Evolutionary conservation across 2,888 invertebrate species (phyloP), one percentile per base, ranked within the genome.

Genomic region (Leptinotarsa peninsularis): DNA sequence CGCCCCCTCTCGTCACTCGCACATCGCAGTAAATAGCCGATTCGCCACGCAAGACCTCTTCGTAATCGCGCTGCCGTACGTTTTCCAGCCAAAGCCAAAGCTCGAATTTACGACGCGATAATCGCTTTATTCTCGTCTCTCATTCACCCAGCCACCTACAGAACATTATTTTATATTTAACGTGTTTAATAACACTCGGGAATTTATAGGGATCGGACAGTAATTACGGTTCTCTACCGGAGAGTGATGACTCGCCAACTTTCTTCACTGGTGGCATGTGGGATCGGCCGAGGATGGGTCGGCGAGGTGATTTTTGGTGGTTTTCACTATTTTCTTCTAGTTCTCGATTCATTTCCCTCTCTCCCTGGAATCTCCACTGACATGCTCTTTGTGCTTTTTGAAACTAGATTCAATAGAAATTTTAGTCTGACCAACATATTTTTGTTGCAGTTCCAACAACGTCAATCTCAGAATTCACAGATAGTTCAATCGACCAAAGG

Each of bases 91-190:
- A 78, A 83, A 82, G 77, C 82, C 79, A 78, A 83, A 82, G 77
- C 82, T 73, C 77, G 80, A 83, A 85, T 85, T 84, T 84, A 85
- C 83, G 81, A 76, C 82, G 68, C 79, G 80, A 80, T 84, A 85
- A 84, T 85, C 83, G 83, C 83, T 83, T 84, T 84, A 84, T 84
- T 83, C 81, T 80, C 81, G 76, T 82, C 81, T 81, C 71, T 81
- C 80, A 80, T 84, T 83, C 79, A 80, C 75, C 71, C 79, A 80
- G 78, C 83, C 83, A 83, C 84, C 83, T 84, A 84, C 83, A 79
- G 82, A 79, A 81, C 80, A 82, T 83, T 84, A 84, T 82, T 83
- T 82, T 70, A 81, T 82, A 83, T 82, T 84, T 83, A 84, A 78
- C 73, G 82, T 77, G 70, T 72, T 74, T 73, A 75, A 77, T 75